Conservation (phyloP, 2,888 invertebrate genomes). For the Pogonocherus hispidulus region DNA sequence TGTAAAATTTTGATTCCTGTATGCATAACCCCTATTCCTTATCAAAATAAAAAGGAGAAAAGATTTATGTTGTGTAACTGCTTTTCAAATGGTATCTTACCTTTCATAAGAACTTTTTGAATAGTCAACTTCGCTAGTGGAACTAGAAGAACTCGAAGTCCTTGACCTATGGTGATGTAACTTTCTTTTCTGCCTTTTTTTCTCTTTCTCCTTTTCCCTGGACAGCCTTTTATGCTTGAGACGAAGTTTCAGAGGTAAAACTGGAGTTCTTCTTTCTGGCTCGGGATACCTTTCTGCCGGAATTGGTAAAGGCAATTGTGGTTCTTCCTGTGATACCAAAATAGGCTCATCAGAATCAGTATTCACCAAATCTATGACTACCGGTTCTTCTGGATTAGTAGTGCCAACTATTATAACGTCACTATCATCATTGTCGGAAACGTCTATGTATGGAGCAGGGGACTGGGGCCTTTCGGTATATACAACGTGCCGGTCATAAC, state of each 20-base stretch:
- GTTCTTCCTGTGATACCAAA: constrained; percentile 54
- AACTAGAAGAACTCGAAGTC: constrained; percentile 35
- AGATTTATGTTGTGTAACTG: not conserved
- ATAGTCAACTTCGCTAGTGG: constrained; percentile 41
- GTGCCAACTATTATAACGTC: constrained; percentile 63
- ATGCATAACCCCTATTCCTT: no score
- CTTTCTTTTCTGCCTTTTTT: constrained; percentile 34
- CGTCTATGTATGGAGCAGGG: constrained; percentile 49
- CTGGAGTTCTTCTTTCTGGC: constrained; percentile 45
- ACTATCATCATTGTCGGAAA: constrained; percentile 63
- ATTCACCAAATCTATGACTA: constrained; percentile 58
- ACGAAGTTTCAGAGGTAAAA: constrained; percentile 57
- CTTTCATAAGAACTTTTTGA: constrained; percentile 44
- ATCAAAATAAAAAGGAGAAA: not conserved
- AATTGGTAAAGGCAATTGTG: constrained; percentile 38
- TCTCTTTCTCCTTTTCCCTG: constrained; percentile 48
- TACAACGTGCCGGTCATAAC: constrained; percentile 82
- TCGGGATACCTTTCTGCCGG: constrained; percentile 35
- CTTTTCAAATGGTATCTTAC: constrained; percentile 22
- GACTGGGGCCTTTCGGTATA: constrained; percentile 70
- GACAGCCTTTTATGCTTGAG: constrained; percentile 56
- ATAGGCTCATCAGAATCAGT: constrained; percentile 62
- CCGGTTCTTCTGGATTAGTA: constrained; percentile 53
- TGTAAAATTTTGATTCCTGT: no score
- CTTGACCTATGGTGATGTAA: constrained; percentile 32